A percentile compares a stretch with the other conserved stretches of the same genome.
phyloP scores from a whole-genome alignment of 2,113 vertebrate genomes.

The Gulo gulo region DNA sequence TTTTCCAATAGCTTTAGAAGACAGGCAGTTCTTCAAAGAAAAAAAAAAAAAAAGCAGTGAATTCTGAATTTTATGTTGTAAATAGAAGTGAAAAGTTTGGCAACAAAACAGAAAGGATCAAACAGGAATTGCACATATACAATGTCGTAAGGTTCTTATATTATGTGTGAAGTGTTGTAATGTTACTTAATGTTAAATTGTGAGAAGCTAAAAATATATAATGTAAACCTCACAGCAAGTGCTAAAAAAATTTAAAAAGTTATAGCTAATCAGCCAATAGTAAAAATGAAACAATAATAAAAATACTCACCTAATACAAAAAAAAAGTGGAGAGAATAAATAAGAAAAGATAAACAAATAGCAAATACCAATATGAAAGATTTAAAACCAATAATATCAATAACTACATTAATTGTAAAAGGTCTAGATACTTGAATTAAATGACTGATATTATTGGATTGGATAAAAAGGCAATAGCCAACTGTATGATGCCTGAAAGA shows the following conservation, averaged over 20 bases:
- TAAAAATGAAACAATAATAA: not conserved
- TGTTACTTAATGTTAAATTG: not conserved
- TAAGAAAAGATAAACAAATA: not conserved
- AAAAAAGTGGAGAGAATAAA: not conserved
- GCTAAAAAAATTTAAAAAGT: not conserved
- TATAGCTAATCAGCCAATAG: not conserved
- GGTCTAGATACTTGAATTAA: not conserved
- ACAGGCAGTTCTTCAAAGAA: not conserved
- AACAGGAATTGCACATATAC: not conserved
- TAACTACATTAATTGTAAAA: not conserved
- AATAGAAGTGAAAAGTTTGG: not conserved
- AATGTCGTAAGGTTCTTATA: not conserved
- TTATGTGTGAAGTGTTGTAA: not conserved
- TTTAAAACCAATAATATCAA: not conserved
- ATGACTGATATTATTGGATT: not conserved
- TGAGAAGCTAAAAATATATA: not conserved
- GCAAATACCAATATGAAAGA: not conserved
- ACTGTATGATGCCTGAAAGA: not conserved
- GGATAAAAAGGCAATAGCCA: not conserved
- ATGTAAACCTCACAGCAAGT: not conserved
- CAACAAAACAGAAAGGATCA: not conserved
- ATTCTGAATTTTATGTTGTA: not conserved
- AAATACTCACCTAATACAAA: not conserved
- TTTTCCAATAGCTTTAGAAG: not conserved
- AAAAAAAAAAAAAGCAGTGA: not conserved